Percentiles rank a stretch among this genome's conserved stretches.
These are phyloP conservation scores for Caenorhabditis macrosperma DNA, from an alignment of 2,888 invertebrate species.

Conservation along the genomic window DNA sequence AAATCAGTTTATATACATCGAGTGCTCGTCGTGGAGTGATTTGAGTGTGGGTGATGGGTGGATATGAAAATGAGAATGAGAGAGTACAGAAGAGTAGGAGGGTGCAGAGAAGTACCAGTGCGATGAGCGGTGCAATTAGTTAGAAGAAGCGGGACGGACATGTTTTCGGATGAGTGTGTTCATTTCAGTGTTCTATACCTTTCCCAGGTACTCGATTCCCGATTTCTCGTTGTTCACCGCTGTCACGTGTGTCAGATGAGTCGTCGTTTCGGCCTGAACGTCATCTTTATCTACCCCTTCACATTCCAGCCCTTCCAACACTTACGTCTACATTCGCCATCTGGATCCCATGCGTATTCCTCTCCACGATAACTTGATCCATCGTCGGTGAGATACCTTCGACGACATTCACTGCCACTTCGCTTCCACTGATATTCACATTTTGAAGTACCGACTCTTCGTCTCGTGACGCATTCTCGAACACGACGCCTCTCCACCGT, in stretches of 20 bases:
- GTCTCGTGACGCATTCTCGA: slow-evolving; percentile 24
- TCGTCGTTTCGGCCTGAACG: slow-evolving; percentile 22
- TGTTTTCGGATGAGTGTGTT: slow-evolving; percentile 1
- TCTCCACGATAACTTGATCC: slow-evolving; percentile 56
- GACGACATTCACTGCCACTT: slow-evolving; percentile 39
- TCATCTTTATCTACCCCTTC: background rate
- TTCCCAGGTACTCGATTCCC: slow-evolving; percentile 57
- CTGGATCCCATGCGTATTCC: slow-evolving; percentile 54
- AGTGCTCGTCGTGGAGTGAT: slow-evolving; percentile 27
- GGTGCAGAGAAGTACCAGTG: slow-evolving; percentile 11
- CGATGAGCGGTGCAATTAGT: slow-evolving; percentile 9
- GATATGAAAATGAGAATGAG: slow-evolving; percentile 9
- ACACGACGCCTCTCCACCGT: slow-evolving; percentile 56
- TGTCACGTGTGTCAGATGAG: slow-evolving; percentile 20
- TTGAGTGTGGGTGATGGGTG: slow-evolving; percentile 13
- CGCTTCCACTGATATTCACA: slow-evolving; percentile 53
- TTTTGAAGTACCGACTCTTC: slow-evolving; percentile 19
- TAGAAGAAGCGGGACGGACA: slow-evolving; percentile 43
- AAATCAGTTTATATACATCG: slow-evolving; percentile 5
- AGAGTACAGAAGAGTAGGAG: slow-evolving; percentile 5
- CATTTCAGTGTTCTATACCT: slow-evolving; percentile 42
- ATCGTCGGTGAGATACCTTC: slow-evolving; percentile 41
- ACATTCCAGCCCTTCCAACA: background rate
- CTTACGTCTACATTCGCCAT: slow-evolving; percentile 41
- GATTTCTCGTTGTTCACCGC: slow-evolving; percentile 51